phyloP scores from a whole-genome alignment of 2,888 invertebrate genomes.

The Chrysomela aeneicollis region DNA sequence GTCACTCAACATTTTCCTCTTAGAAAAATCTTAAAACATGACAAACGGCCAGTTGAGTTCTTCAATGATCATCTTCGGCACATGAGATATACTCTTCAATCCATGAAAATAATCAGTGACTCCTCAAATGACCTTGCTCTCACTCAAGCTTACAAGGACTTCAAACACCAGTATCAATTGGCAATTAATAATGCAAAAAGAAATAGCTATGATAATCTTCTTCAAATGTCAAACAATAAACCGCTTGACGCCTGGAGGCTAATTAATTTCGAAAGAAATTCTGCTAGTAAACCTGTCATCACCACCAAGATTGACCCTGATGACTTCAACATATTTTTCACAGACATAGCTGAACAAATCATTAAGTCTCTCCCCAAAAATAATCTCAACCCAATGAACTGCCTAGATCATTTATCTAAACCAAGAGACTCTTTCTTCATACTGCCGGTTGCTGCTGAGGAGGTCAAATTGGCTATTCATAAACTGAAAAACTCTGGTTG shows the following conservation, averaged over 20 bases:
- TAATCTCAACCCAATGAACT: background rate
- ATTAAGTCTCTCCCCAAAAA: slow-evolving; percentile 6
- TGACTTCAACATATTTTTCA: slow-evolving; percentile 12
- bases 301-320: slow-evolving; percentile 5
- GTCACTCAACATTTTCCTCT: background rate
- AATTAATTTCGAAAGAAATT: slow-evolving; percentile 9
- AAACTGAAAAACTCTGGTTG: slow-evolving; percentile 9
- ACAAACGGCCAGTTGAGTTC: slow-evolving; percentile 2
- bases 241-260: slow-evolving; percentile 13
- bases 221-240: slow-evolving; percentile 2
- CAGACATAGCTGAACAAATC: slow-evolving; percentile 12
- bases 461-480: slow-evolving; percentile 8
- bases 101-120: background rate
- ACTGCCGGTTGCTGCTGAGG: background rate
- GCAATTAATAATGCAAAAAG: slow-evolving; percentile 9
- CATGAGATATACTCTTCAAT: background rate
- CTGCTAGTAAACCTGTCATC: background rate
- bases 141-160: background rate
- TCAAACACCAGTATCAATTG: slow-evolving; percentile 7
- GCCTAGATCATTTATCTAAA: background rate
- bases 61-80: slow-evolving; percentile 3
- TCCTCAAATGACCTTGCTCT: background rate
- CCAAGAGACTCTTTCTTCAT: background rate
- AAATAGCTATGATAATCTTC: slow-evolving; percentile 7
- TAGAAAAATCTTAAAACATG: background rate